Conservation (phyloP, 92 coral and sea anemone species). For the Pocillopora meandrina region DNA sequence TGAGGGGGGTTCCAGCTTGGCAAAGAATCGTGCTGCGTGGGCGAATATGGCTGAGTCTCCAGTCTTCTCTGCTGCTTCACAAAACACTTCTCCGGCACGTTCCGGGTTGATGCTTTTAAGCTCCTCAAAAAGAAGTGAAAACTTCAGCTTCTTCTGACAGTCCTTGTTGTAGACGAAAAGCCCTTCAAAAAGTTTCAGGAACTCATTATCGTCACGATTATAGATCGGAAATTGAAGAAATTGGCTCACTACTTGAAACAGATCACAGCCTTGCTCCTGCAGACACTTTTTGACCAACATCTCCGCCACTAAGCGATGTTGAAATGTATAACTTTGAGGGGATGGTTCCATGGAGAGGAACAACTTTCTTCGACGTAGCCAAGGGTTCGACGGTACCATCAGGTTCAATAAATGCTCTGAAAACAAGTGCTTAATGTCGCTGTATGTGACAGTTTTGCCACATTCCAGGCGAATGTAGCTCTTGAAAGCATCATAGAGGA, state of each 20-base stretch:
- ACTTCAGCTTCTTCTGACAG: constrained; percentile 42
- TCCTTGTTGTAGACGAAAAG: constrained; percentile 73
- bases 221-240: constrained; percentile 70
- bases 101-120: constrained; percentile 33
- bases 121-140: constrained; percentile 77
- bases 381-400: constrained; percentile 71
- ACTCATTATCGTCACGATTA: constrained; percentile 21
- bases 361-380: constrained; percentile 23
- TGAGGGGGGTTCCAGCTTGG: constrained; percentile 65
- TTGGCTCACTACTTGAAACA: constrained; percentile 53
- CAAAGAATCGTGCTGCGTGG: constrained; percentile 77
- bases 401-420: constrained; percentile 70
- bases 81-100: constrained; percentile 67
- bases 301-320: constrained; percentile 79
- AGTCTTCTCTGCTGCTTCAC: constrained; percentile 72
- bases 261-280: constrained; percentile 30
- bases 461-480: constrained; percentile 32
- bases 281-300: constrained; percentile 51
- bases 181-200: constrained; percentile 54
- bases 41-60: constrained; percentile 62
- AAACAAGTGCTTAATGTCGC: constrained; percentile 68
- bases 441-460: constrained; percentile 60
- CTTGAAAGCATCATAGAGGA: constrained; percentile 75
- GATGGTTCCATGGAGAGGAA: constrained; percentile 21
- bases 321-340: constrained; percentile 67